Base-by-base conservation (phyloP, 2,888 invertebrate species). In the Diachrysia chrysitis region DNA sequence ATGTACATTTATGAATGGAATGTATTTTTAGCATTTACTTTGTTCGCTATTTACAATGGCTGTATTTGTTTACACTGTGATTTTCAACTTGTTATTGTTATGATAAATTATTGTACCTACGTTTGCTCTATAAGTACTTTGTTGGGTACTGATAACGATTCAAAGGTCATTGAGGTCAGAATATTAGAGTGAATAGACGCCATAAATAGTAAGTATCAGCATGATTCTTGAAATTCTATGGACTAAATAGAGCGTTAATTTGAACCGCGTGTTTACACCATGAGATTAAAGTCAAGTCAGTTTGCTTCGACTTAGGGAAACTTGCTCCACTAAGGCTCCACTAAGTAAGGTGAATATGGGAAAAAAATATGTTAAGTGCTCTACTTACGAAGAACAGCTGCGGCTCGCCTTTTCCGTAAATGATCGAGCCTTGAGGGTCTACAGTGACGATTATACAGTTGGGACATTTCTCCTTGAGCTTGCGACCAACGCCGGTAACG, bases 401-500 rank as follows among this genome's bases (percentile, higher is more conserved):
- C 14, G 79, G 80, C 16, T 77, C 69, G 21, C 98, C 97, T 90
- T 99, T 98, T 17, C 76, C 80, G 58, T 83, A 92, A 79, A 98
- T 97, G 5, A 83, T 76, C 1, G 88, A 88, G 9, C 99, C 99
- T 79, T 96, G 96, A 0, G 99, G 99, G 94, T 99, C 99, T 0
- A 97, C 98, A 5, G 97, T 98, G 29, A 99, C 96, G 17, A 99
- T 95, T 82, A 96, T 93, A 79, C 98, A 98, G 54, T 95, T 90
- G 0, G 98, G 98, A 37, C 96, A 96, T 70, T 96, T 94, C 89
- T 99, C 98, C 89, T 98, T 99, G 58, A 99, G 95, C 92, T 97
- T 98, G 29, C 98, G 96, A 0, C 97, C 98, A 66, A 99, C 96
- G 23, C 99, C 99, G n/a, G 97, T 96, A 16, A 99, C 96, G 0